Percentiles rank a stretch among this genome's conserved stretches.
Evolutionary conservation across 2,797 vertebrate genomes (phyloP).

Genomic region (Lycodopsis pacificus): DNA sequence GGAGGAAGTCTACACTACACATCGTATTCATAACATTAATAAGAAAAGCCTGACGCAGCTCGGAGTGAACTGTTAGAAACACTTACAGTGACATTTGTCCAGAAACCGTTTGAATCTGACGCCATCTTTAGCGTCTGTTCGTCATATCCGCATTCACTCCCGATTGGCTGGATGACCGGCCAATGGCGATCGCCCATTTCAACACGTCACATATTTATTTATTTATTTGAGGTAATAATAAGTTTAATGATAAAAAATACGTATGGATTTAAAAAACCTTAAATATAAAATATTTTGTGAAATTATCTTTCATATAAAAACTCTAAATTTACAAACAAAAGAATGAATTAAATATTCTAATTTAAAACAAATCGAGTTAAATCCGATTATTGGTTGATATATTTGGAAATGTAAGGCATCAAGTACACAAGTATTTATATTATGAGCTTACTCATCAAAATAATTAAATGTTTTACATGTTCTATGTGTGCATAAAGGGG

Average conservation of each 20-base stretch:
- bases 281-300: no score
- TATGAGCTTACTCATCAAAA: no score
- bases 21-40: rapidly evolving
- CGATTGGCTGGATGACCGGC: constrained; percentile 10
- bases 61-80: neutral
- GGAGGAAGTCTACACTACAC: rapidly evolving
- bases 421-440: no score
- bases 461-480: no score
- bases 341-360: neutral
- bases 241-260: neutral
- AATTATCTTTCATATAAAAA: no score
- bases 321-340: no score
- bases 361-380: neutral
- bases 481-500: no score
- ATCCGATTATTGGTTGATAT: neutral
- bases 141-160: constrained; percentile 42
- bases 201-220: neutral
- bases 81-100: constrained; percentile 37
- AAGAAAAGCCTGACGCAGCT: rapidly evolving
- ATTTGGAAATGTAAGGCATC: no score
- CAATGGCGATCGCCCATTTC: neutral
- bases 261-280: neutral
- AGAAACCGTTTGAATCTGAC: constrained; percentile 78
- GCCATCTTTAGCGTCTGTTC: constrained; percentile 67
- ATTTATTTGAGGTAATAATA: neutral